A percentile compares a stretch with the other conserved stretches of the same genome.
Evolutionary conservation across 2,797 vertebrate genomes (phyloP).

Genomic region (Dendrocincla tyrannina): DNA sequence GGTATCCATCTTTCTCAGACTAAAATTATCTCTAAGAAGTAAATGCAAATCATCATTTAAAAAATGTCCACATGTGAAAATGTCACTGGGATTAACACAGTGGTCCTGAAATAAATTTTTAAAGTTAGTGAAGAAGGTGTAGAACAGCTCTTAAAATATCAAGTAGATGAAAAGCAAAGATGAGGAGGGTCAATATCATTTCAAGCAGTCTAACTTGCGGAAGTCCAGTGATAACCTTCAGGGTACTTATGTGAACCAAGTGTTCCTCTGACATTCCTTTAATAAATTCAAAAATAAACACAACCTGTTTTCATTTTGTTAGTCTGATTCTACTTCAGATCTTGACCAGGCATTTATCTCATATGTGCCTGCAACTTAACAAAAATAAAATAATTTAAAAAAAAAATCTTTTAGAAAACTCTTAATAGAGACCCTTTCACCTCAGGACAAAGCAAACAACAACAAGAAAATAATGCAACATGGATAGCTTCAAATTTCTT

Average conservation of each 20-base stretch:
- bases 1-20: neutral
- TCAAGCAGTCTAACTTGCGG: neutral
- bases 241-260: neutral
- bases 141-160: neutral
- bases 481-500: neutral
- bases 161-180: neutral
- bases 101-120: neutral
- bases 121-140: neutral
- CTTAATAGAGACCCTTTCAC: neutral
- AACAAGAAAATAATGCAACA: neutral
- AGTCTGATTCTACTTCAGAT: neutral
- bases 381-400: neutral
- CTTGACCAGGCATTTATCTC: neutral
- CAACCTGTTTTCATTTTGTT: neutral
- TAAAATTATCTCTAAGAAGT: neutral
- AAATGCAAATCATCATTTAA: neutral
- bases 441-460: neutral
- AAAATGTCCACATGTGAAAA: neutral
- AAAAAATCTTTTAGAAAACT: neutral
- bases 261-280: neutral
- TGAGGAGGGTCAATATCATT: rapidly evolving
- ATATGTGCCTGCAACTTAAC: neutral
- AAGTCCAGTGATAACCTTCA: neutral
- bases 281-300: neutral
- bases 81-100: neutral